These are phyloP conservation scores for Sepiola atlantica DNA, from an alignment of 2,888 invertebrate species.

Conservation along the genomic window DNA sequence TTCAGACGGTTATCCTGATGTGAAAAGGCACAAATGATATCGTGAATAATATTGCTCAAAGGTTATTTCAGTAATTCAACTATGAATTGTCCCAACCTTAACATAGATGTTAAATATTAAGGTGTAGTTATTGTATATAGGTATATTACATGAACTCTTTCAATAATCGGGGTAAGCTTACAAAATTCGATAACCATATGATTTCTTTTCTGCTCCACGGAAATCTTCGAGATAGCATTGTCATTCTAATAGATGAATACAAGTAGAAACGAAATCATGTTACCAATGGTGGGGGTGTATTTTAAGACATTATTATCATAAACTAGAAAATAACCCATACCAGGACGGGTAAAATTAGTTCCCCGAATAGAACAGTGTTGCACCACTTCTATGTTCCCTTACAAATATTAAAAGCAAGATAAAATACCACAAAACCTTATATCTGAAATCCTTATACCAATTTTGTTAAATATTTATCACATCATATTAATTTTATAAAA, in stretches of 20 bases:
- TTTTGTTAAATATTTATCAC: no score
- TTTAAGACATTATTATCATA: background rate
- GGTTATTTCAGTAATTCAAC: background rate
- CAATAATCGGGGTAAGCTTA: background rate
- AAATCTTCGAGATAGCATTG: background rate
- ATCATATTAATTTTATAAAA: no score
- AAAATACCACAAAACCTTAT: no score
- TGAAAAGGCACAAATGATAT: constrained; percentile 4
- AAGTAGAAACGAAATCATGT: background rate
- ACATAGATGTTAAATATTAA: background rate
- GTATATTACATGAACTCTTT: background rate
- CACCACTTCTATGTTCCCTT: no score
- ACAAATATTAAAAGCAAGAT: no score
- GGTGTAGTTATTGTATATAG: background rate
- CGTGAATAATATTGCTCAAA: background rate
- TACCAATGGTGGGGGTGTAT: background rate
- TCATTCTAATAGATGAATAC: background rate
- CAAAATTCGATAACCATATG: background rate
- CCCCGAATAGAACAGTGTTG: no score
- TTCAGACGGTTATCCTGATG: background rate
- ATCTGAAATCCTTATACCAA: no score
- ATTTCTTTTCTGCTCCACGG: background rate
- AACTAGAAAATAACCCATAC: background rate
- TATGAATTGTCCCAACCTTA: background rate
- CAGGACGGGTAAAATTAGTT: no score